Base-by-base conservation (phyloP, 53 echinoderm and acorn worm species). In the Apostichopus leukothele region DNA sequence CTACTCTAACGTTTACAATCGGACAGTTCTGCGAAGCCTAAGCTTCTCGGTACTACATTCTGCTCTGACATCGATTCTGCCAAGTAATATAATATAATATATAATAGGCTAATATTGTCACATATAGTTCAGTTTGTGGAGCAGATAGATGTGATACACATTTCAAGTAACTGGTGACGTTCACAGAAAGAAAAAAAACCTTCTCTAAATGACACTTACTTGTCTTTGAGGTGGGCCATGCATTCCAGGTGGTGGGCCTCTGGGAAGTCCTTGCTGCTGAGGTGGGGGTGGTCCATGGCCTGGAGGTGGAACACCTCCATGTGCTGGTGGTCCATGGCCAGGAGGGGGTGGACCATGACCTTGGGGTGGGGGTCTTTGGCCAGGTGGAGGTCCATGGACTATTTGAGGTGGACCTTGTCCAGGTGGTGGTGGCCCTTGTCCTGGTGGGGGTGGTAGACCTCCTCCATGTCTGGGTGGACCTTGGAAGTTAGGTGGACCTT, bases 211-310 rank as follows among this genome's bases (percentile, higher is more conserved):
- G 39, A 39, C 3, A 83, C 5, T 87, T 90, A 19, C 83, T 51
- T 90, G 90, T 53, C 75, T 80, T 80, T 80, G 89, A 51, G 88
- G 91, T 50, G 88, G 91, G 14, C 91, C 91, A 23, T 87, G 86
- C 67, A 88, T 8, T 3, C 91, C 91, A 71, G 88, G 83, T 5
- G 91, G 88, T 25, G 89, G 89, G 11, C 93, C 93, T 61, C 81
- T 91, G 9, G 92, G 92, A 50, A 92, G 94, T 51, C 94, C 94
- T 76, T 92, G 88, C n/a, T 92, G 92, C 84, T 90, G 93, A 63
- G 89, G 92, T 18, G 89, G 92, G 59, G 91, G 93, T 67, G 92
- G 92, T 5, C 92, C 92, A 55, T 88, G 92, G n/a, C 90, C 92
- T 23, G 92, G 90, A n/a, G 90, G 94, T 6, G 85, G 90, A 16